phyloP scores from a whole-genome alignment of 2,113 vertebrate genomes.

The Calyptommatus sinebrachiatus region DNA sequence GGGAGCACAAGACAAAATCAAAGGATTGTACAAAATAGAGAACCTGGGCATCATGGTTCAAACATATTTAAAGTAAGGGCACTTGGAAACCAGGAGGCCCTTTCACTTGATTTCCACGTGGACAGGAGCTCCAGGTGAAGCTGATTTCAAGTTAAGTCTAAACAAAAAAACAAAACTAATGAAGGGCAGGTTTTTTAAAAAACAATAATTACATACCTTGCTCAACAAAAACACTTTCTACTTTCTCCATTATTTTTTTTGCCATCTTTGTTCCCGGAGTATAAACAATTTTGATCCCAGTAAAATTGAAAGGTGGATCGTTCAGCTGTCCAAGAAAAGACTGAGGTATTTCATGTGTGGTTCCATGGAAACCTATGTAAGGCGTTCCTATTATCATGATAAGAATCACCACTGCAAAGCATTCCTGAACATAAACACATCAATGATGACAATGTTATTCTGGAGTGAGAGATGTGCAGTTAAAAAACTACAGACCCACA shows the following conservation, averaged over 20 bases:
- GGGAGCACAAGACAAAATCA: too few relatives aligned
- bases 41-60: too few relatives aligned
- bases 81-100: too few relatives aligned
- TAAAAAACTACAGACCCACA: too few relatives aligned
- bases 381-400: constrained; percentile 16
- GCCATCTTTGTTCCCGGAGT: constrained; percentile 73
- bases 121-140: too few relatives aligned
- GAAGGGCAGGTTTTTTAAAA: background rate
- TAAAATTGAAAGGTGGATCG: constrained; percentile 14
- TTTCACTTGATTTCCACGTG: too few relatives aligned
- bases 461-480: too few relatives aligned
- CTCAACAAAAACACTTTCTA: constrained; percentile 59
- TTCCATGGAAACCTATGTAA: fast-evolving
- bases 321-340: constrained; percentile 40
- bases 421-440: constrained; percentile 68
- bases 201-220: constrained; percentile 31
- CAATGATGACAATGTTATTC: background rate
- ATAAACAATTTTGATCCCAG: constrained; percentile 55
- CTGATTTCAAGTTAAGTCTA: too few relatives aligned
- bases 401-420: constrained; percentile 64
- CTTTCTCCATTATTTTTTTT: constrained; percentile 79
- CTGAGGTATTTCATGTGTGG: background rate
- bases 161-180: background rate
- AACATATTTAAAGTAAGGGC: too few relatives aligned
- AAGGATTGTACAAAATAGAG: too few relatives aligned